These are phyloP conservation scores for Oreochromis spilurus DNA, from an alignment of 2,113 vertebrate species.

Conservation along the genomic window DNA sequence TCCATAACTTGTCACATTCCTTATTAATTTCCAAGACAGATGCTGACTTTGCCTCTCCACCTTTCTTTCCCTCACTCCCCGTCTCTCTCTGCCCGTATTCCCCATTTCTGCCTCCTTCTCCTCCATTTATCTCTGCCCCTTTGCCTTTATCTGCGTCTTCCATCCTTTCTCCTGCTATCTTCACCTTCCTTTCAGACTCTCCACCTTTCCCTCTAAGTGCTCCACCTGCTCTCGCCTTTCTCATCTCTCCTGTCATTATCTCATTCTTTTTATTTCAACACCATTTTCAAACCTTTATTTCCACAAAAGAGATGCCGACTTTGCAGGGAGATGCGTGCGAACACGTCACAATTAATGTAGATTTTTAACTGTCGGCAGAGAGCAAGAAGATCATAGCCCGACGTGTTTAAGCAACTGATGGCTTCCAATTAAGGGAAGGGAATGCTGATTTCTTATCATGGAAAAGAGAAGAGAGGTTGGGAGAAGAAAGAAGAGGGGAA, in stretches of 20 bases:
- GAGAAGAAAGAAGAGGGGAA: not conserved
- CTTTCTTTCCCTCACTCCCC: not conserved
- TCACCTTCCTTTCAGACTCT: not conserved
- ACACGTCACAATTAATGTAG: constrained; percentile 81
- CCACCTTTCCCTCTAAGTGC: not conserved
- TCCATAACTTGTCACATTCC: constrained; percentile 45
- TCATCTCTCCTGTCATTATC: not conserved
- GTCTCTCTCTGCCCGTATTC: not conserved
- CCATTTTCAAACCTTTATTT: constrained; percentile 45
- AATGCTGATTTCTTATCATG: constrained; percentile 79
- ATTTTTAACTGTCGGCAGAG: constrained; percentile 80
- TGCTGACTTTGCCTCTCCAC: constrained; percentile 76
- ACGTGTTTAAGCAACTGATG: constrained; percentile 90
- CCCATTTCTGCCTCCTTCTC: not conserved
- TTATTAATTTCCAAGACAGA: constrained; percentile 66
- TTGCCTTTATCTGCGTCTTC: not conserved
- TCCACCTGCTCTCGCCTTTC: not conserved
- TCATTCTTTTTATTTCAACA: not conserved
- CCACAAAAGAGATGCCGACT: constrained; percentile 80
- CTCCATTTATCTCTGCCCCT: not conserved
- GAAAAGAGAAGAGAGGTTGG: not conserved
- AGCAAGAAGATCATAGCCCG: constrained; percentile 74
- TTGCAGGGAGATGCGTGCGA: constrained; percentile 67
- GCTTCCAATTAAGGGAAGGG: constrained; percentile 81
- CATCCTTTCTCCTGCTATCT: not conserved